Percentiles rank a stretch among this genome's conserved stretches.
Conservation (phyloP, 2,113 vertebrate species). For the Semicossyphus pulcher region DNA sequence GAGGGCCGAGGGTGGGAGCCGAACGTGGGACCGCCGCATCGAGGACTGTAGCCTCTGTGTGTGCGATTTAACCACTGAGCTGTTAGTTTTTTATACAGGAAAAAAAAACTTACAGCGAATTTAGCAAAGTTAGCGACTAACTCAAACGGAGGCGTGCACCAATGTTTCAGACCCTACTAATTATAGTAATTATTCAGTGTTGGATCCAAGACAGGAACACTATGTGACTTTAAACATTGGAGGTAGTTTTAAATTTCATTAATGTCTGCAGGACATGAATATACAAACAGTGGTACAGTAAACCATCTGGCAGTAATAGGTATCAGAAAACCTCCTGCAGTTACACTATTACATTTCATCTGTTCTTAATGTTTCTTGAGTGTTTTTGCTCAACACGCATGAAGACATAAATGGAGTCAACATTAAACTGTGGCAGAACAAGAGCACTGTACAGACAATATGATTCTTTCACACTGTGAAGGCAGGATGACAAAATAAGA, state of each 20-base stretch:
- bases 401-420: slow-evolving; percentile 1
- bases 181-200: not conserved
- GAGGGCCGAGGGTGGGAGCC: no score
- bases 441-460: not conserved
- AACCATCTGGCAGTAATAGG: not conserved
- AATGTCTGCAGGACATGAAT: not conserved
- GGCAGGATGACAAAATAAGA: not conserved
- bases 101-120: no score
- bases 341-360: slow-evolving; percentile 8
- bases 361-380: not conserved
- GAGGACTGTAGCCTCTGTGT: no score
- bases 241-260: not conserved
- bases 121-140: no score
- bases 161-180: not conserved
- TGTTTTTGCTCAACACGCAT: slow-evolving; percentile 18
- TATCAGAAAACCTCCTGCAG: not conserved
- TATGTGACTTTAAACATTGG: not conserved
- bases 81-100: no score
- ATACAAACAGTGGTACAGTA: not conserved
- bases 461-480: not conserved
- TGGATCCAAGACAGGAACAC: not conserved
- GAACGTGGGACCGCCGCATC: no score
- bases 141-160: no score
- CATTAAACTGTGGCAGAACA: not conserved
- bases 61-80: no score